Evolutionary conservation across 2,888 invertebrate species (phyloP), one percentile per base, ranked within the genome.

Genomic region (Lithophane ornitopus): DNA sequence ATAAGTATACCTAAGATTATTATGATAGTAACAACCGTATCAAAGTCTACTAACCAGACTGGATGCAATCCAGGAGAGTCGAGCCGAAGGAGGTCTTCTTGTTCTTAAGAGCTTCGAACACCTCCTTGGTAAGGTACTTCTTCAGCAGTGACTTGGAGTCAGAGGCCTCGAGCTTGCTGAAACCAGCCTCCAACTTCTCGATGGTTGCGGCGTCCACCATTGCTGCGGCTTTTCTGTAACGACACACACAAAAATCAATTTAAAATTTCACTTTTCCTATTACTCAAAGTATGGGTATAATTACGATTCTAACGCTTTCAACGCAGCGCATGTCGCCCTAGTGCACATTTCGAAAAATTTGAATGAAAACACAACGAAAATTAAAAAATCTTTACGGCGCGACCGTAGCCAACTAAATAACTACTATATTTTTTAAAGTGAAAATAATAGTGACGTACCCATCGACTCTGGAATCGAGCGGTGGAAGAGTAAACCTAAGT

Each of bases 71-170:
- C 94, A 99, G 97, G 84, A 99, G 98, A 81, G 98, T 98, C 81
- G 99, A 99, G 90, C 99, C 99, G 94, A 99, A 99, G 87, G 98
- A 98, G 84, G 99, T 99, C 97, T 99, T 99, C 97, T 98, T 98
- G 96, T 97, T 98, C 97, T 99, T 99, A 86, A 99, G 97, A 91
- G 97, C 97, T 92, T 99, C 99, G 95, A 99, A 99, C 81, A 99
- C 97, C 92, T 99, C 98, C 97, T 98, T 98, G 94, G 98, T 98
- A 91, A 99, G 97, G 97, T 98, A 98, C 96, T 99, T 99, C 97
- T 99, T 99, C 97, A 99, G 97, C 96, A 99, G 97, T 81, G 99
- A 99, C 97, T 99, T 99, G 95, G 99, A 99, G 96, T 99, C 98
- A 84, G 98, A 98, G 89, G 97, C 98, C 90, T 97, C 97, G 92